Evolutionary conservation across 1,140 invertebrate genomes (phyloP), one percentile per base, ranked within the genome.

Genomic region (Camponotus floridanus): DNA sequence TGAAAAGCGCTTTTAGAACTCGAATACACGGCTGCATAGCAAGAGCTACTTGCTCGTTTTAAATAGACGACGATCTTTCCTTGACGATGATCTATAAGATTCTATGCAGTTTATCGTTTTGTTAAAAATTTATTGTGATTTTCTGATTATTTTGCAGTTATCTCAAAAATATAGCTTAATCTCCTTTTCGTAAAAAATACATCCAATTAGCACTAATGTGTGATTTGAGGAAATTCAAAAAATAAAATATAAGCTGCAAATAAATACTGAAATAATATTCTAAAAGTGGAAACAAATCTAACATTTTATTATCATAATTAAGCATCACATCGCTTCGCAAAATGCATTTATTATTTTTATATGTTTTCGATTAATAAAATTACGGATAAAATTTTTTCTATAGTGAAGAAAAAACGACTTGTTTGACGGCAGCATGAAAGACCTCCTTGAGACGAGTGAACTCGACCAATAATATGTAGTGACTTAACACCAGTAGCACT

Each of bases 401-500:
- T 13, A 62, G 64, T 45, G 39, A 51, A 39, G 26, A 76, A 55
- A 51, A 39, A 80, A 81, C 48, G 71, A 83, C 33, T 87, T 88
- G 51, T 84, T 84, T 64, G 71, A 83, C 15, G 55, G 39, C 42
- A 65, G 57, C 78, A 71, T 59, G 64, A 87, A 73, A 84, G 84
- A n/a, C 80, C 79, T 90, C 57, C 76, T 90, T 74, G 76, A 86
- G 70, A 71, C 73, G 79, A 81, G 73, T 79, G 86, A 70, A 83
- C 70, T 87, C 76, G 87, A 76, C 87, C 91, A 92, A 93, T 90
- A 90, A 93, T 88, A 91, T 71, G 85, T 90, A 92, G 92, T 90
- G 92, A 93, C 91, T 93, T 93, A 90, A 93, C 92, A 92, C 90
- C 84, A 93, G 87, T 80, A 86, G 87, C 67, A 76, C 85, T 89